A percentile compares a stretch with the other conserved stretches of the same genome.
phyloP scores from a whole-genome alignment of 2,888 invertebrate species.

The Smittia aterrima region DNA sequence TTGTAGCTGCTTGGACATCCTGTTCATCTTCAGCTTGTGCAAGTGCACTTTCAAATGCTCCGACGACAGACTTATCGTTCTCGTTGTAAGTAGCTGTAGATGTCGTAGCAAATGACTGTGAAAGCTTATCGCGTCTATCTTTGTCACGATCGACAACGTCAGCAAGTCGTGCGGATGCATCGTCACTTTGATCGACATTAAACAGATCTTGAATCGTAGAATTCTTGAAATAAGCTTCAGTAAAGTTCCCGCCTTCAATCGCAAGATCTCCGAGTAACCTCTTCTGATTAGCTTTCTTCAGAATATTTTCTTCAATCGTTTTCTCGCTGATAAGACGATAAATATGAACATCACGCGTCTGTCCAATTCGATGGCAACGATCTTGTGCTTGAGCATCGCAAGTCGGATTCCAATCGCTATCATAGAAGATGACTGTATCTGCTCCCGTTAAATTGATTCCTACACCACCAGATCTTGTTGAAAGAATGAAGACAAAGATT shows the following conservation, averaged over 20 bases:
- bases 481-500: conserved; percentile 96
- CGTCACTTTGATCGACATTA: conserved; percentile 67
- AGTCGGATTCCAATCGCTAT: conserved; percentile 99
- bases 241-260: conserved; percentile 98
- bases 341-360: conserved; percentile 98
- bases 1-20: conserved; percentile 86
- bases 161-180: conserved; percentile 59
- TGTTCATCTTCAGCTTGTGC: conserved; percentile 93
- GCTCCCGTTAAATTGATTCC: conserved; percentile 98
- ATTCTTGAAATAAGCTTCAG: conserved; percentile 91
- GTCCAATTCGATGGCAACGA: conserved; percentile 97
- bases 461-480: conserved; percentile 95
- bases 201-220: conserved; percentile 93
- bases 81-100: conserved; percentile 40
- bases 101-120: conserved; percentile 44
- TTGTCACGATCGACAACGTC: conserved; percentile 58
- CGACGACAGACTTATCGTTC: conserved; percentile 61
- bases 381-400: conserved; percentile 99
- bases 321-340: conserved; percentile 94
- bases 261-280: conserved; percentile 92
- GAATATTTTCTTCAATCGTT: conserved; percentile 98
- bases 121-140: conserved; percentile 50
- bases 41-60: conserved; percentile 75
- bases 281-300: conserved; percentile 98
- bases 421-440: conserved; percentile 99